These are phyloP conservation scores for Rhinichthys osculus DNA, from an alignment of 2,797 vertebrate species.

Conservation along the genomic window DNA sequence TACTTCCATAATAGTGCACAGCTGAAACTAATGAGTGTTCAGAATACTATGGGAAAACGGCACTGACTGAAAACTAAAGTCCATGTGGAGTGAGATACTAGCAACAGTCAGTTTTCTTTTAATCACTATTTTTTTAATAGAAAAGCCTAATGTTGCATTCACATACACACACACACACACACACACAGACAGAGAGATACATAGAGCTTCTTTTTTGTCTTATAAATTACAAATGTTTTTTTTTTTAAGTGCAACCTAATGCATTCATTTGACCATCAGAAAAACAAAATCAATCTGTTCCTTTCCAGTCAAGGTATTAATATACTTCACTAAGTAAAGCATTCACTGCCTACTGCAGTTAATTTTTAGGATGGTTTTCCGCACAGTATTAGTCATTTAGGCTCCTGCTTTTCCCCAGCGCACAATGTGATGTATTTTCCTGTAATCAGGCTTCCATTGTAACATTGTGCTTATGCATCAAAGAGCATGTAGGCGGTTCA, in stretches of 20 bases:
- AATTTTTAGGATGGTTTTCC: slow-evolving; percentile 43
- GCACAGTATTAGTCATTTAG: slow-evolving; percentile 54
- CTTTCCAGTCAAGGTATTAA: slow-evolving; percentile 26
- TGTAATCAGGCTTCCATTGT: slow-evolving; percentile 62
- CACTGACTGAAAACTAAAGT: too few relatives aligned
- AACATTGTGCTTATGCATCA: slow-evolving; percentile 62
- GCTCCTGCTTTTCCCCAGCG: slow-evolving; percentile 42
- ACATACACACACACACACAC: not conserved
- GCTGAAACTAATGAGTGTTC: too few relatives aligned
- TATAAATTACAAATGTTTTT: not conserved
- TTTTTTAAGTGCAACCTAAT: slow-evolving; percentile 11
- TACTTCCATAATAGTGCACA: too few relatives aligned
- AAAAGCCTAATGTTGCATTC: not conserved
- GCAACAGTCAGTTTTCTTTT: not conserved
- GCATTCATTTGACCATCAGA: slow-evolving; percentile 4
- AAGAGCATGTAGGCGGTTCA: slow-evolving; percentile 61
- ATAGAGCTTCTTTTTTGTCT: not conserved
- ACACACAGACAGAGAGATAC: not conserved
- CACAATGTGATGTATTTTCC: slow-evolving; percentile 55
- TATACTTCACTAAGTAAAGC: slow-evolving; percentile 18
- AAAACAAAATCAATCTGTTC: slow-evolving; percentile 32
- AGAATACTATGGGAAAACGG: too few relatives aligned
- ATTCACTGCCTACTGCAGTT: slow-evolving; percentile 33
- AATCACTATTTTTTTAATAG: not conserved
- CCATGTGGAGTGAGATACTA: too few relatives aligned